These are phyloP conservation scores for Drosophila planitibia DNA, from an alignment of 2,888 invertebrate genomes.

Conservation along the genomic window DNA sequence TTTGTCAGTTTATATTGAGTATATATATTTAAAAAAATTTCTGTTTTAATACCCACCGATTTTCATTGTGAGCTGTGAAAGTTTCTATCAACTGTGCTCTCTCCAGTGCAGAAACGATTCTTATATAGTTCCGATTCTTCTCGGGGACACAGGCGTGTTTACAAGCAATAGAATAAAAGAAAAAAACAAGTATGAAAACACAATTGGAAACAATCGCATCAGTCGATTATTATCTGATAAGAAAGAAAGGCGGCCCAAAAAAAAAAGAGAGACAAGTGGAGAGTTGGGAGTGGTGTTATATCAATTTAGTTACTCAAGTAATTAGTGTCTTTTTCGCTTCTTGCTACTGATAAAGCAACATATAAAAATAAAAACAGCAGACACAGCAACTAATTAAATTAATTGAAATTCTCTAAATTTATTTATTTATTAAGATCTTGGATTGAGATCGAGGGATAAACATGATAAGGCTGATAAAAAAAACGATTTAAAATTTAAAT, in stretches of 20 bases:
- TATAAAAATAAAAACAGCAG: background rate
- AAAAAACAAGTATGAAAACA: constrained; percentile 27
- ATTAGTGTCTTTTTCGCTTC: constrained; percentile 27
- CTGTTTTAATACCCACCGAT: constrained; percentile 51
- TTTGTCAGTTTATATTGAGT: background rate
- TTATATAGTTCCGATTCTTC: constrained; percentile 42
- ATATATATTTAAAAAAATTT: background rate
- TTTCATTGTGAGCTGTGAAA: constrained; percentile 59
- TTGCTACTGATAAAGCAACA: constrained; percentile 9
- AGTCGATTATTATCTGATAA: constrained; percentile 64
- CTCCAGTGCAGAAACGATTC: constrained; percentile 1
- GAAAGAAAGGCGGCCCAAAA: constrained; percentile 6
- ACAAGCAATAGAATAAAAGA: constrained; percentile 30
- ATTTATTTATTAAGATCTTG: background rate
- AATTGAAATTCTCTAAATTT: background rate
- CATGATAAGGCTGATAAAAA: background rate
- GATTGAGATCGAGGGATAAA: background rate
- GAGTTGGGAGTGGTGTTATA: constrained; percentile 4
- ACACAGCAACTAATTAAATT: background rate
- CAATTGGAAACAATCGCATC: constrained; percentile 47
- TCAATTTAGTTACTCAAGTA: constrained; percentile 40
- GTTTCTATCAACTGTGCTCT: constrained; percentile 49
- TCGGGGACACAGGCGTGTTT: background rate
- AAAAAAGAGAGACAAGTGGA: constrained; percentile 1
- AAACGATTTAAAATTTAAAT: background rate